Base-by-base conservation (phyloP, 2,797 vertebrate genomes). In the Champsocephalus esox region DNA sequence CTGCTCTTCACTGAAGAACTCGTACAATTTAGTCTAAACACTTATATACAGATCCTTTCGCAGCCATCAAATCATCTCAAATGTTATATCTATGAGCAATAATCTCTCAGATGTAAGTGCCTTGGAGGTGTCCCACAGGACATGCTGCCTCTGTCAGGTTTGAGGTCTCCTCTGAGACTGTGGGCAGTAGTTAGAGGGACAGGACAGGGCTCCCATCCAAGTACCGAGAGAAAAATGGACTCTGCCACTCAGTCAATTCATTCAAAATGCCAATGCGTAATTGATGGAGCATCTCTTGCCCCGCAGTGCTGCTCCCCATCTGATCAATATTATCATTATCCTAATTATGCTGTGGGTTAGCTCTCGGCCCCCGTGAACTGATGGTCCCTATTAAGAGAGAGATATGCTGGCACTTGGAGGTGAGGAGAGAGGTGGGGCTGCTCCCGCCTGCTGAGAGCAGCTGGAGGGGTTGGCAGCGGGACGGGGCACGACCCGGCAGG, bases 261-360 rank as follows among this genome's bases (percentile, higher is more conserved):
- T 88, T 87, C 77, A 72, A 92, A 93, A 92, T 88, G 88, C 91
- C 93, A 88, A 91, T 91, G 86, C 77, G 84, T 80, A 89, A 94
- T 94, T 91, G 92, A 94, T 92, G 88, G 92, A 74, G 67, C 90
- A 86, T 93, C 89, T 88, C 82, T 82, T 59, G 88, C 87, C 85
- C 88, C 52, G 74, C 79, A 54, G 92, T 61, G 87, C 87, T 61
- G 77, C 87, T 90, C 79, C 84, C 82, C 75, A 83, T 88, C 88
- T 86, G 90, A 93, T 95, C 93, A 89, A 94, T 94, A 93, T 92
- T 85, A 88, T 85, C 89, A 90, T 92, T 92, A 93, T 89, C 80
- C 86, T 93, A 93, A 94, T 93, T 91, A 93, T 90, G 88, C 86
- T 70, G 87, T 70, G 89, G 83, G 87, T 89, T 81, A 77, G 80